A percentile compares a stretch with the other conserved stretches of the same genome.
Evolutionary conservation across 2,113 vertebrate species (phyloP).

Genomic region (Pogonocichla stellata): DNA sequence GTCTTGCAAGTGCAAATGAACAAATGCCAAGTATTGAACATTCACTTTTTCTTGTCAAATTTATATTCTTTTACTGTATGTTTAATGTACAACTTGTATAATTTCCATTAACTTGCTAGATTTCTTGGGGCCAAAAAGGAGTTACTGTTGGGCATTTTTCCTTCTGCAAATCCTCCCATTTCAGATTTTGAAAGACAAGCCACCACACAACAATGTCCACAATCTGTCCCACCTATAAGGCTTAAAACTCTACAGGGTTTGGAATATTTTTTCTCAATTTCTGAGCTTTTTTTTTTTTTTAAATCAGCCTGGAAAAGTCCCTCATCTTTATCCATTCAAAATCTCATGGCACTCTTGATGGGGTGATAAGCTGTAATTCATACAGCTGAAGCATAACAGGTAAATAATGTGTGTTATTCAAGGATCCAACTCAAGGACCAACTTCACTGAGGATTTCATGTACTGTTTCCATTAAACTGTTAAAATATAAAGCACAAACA

Average conservation of each 20-base stretch:
- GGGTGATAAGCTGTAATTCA: not conserved
- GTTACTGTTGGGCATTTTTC: not conserved
- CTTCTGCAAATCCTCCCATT: not conserved
- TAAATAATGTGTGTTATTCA: not conserved
- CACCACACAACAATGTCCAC: not conserved
- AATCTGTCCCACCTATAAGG: not conserved
- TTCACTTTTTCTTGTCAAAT: slow-evolving; percentile 62
- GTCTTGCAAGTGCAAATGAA: slow-evolving; percentile 43
- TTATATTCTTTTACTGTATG: slow-evolving; percentile 12
- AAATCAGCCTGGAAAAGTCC: not conserved
- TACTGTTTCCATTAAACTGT: not conserved
- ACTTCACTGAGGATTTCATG: not conserved
- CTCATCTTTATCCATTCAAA: not conserved
- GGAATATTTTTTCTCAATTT: not conserved
- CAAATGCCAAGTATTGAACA: slow-evolving; percentile 65
- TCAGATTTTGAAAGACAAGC: not conserved
- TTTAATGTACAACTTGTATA: slow-evolving; percentile 14
- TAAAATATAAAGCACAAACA: not conserved
- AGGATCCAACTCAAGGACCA: not conserved
- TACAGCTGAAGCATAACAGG: not conserved
- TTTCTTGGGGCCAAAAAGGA: not conserved
- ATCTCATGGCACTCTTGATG: not conserved
- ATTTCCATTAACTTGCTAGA: slow-evolving; percentile 22
- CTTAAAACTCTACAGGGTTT: not conserved
- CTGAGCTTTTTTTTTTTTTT: not conserved